phyloP scores from a whole-genome alignment of 2,113 vertebrate species.

The Phoxinus phoxinus region DNA sequence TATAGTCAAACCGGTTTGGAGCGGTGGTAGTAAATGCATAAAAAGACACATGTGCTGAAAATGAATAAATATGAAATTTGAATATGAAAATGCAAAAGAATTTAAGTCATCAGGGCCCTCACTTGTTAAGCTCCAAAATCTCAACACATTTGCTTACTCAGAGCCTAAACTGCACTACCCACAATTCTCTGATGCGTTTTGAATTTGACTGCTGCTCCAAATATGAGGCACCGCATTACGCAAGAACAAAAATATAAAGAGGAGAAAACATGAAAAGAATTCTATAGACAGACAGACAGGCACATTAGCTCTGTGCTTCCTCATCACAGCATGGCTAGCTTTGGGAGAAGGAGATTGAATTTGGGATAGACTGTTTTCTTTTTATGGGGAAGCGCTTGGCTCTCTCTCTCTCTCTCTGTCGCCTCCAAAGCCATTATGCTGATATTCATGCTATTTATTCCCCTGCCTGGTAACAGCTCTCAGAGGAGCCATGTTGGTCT shows the following conservation, averaged over 20 bases:
- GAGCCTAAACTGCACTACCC: constrained; percentile 18
- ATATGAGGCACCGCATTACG: constrained; percentile 21
- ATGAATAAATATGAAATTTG: background rate
- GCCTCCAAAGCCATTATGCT: constrained; percentile 19
- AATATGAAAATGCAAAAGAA: constrained; percentile 11
- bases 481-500: constrained; percentile 37
- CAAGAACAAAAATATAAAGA: constrained; percentile 19
- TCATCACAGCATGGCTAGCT: constrained; percentile 14
- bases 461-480: constrained; percentile 36
- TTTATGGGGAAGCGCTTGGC: background rate
- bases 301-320: constrained; percentile 21
- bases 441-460: constrained; percentile 38
- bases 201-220: constrained; percentile 32
- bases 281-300: constrained; percentile 4
- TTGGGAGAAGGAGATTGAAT: constrained; percentile 14
- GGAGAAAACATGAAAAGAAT: constrained; percentile 21
- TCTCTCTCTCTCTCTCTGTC: background rate
- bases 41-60: background rate
- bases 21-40: background rate
- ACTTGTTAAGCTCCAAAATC: constrained; percentile 17
- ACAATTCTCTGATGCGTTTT: constrained; percentile 36
- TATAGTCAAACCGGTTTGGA: too few species aligned
- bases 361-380: constrained; percentile 7
- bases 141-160: constrained; percentile 5
- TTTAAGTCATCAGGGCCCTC: background rate